These are phyloP conservation scores for Thunnus thynnus DNA, from an alignment of 2,113 vertebrate species.

Conservation along the genomic window DNA sequence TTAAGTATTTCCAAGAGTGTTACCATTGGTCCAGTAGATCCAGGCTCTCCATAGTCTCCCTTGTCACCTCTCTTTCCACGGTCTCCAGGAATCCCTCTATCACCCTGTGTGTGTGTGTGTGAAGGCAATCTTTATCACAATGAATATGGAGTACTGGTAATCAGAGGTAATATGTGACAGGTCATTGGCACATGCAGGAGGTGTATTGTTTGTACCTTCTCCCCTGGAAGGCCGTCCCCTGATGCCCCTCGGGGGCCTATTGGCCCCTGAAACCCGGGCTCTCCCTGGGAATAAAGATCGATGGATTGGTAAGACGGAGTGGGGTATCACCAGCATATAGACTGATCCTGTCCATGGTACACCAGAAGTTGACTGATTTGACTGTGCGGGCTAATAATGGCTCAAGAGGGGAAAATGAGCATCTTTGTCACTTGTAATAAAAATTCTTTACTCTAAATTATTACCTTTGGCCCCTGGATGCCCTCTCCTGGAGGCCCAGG, in stretches of 20 bases:
- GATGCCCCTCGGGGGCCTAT: slow-evolving; percentile 85
- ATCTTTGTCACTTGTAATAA: neutral
- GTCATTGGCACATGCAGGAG: neutral
- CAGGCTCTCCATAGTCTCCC: slow-evolving; percentile 88
- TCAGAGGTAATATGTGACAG: neutral
- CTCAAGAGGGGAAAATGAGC: neutral
- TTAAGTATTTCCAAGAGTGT: slow-evolving; percentile 14
- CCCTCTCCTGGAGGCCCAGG: slow-evolving; percentile 84
- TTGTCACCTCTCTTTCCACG: slow-evolving; percentile 87
- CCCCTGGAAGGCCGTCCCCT: slow-evolving; percentile 85
- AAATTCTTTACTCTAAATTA: neutral
- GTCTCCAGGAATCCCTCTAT: slow-evolving; percentile 85
- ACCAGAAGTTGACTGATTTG: neutral
- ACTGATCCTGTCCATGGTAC: neutral
- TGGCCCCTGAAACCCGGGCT: slow-evolving; percentile 87
- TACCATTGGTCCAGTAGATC: slow-evolving; percentile 86
- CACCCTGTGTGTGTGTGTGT: slow-evolving; percentile 79
- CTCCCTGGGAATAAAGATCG: slow-evolving; percentile 81
- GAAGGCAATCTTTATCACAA: neutral
- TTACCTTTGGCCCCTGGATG: slow-evolving; percentile 87
- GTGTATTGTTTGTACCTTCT: slow-evolving; percentile 83
- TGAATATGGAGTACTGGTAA: neutral
- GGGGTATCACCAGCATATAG: neutral
- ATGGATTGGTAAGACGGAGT: neutral
- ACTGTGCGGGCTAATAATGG: neutral